Base-by-base conservation (phyloP, 2,888 invertebrate species). In the Amblyjoppa proteus region DNA sequence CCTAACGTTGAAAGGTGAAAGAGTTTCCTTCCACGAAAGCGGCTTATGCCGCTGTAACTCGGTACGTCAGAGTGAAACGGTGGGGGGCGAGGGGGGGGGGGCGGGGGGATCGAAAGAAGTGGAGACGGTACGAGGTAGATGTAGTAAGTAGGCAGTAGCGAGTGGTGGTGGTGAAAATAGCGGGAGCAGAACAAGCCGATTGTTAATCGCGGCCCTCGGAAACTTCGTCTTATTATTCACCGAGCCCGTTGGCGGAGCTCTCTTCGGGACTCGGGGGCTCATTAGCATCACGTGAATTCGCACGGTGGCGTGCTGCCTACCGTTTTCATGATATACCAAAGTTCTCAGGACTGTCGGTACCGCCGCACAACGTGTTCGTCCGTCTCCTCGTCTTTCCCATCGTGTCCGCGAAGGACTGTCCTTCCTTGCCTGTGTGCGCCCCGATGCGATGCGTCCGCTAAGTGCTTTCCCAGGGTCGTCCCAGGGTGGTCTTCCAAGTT, bases 261-360 rank as follows among this genome's bases (percentile, higher is more conserved):
- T 64, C 49, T 58, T 56, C 68, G 80, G 70, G 76, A 73, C 80
- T 83, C 80, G 61, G 75, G 69, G 80, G 66, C 85, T 85, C 85
- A 85, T 85, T 85, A 85, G 85, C 85, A 85, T 85, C 85, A 81
- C 85, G 83, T 85, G 83, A 85, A 85, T 83, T 85, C 80, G 85
- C 80, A 83, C 83, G 80, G 83, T 85, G 80, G 85, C 85, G 82
- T 82, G 85, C 82, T 61, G 76, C 80, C 80, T 41, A 31, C 41
- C 73, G 73, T 85, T 85, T 69, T 68, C 83, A 81, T 83, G 83
- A 85, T 83, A 85, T 83, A 85, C 80, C 83, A 85, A 83, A 83
- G 80, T 85, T 85, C 80, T 69, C 73, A 20, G 80, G 73, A 68
- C 79, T 74, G n/a, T 76, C 53, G 56, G 31, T 53, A 66, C 53